Percentiles rank a stretch among this genome's conserved stretches.
phyloP scores from a whole-genome alignment of 2,797 vertebrate genomes.

The Eurystomus glaucurus region DNA sequence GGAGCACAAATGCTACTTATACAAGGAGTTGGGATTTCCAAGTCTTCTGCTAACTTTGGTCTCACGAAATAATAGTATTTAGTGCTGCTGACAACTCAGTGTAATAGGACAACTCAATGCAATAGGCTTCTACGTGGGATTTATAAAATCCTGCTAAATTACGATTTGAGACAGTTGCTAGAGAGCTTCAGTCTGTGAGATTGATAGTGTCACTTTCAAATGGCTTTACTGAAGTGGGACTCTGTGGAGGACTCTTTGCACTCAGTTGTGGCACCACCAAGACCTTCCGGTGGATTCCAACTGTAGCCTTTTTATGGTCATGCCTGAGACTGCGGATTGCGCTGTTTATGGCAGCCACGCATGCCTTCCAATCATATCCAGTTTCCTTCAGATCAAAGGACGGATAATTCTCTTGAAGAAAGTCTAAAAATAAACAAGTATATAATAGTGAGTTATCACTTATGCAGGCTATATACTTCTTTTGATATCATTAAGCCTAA shows the following conservation, averaged over 20 bases:
- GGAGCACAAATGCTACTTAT: not conserved
- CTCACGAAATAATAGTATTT: not conserved
- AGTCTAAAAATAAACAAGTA: conserved; percentile 80
- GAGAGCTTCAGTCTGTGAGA: not conserved
- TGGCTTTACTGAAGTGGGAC: not conserved
- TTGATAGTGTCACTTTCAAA: not conserved
- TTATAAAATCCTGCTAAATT: not conserved
- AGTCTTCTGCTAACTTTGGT: not conserved
- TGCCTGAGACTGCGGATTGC: conserved; percentile 82
- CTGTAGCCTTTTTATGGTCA: conserved; percentile 43
- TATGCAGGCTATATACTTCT: not conserved
- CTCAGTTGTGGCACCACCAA: not conserved
- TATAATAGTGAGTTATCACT: conserved; percentile 18
- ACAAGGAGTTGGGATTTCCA: not conserved
- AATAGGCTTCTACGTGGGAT: not conserved
- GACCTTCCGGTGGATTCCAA: not conserved
- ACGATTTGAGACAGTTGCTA: not conserved
- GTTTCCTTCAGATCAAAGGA: conserved; percentile 81
- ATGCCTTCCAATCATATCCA: conserved; percentile 86
- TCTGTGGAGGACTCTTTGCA: not conserved
- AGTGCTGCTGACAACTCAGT: not conserved
- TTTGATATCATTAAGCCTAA: not conserved
- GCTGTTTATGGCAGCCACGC: conserved; percentile 85
- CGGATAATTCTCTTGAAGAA: conserved; percentile 84
- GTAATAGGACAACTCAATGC: not conserved